phyloP scores from a whole-genome alignment of 1,140 invertebrate species.

The Galleria mellonella region DNA sequence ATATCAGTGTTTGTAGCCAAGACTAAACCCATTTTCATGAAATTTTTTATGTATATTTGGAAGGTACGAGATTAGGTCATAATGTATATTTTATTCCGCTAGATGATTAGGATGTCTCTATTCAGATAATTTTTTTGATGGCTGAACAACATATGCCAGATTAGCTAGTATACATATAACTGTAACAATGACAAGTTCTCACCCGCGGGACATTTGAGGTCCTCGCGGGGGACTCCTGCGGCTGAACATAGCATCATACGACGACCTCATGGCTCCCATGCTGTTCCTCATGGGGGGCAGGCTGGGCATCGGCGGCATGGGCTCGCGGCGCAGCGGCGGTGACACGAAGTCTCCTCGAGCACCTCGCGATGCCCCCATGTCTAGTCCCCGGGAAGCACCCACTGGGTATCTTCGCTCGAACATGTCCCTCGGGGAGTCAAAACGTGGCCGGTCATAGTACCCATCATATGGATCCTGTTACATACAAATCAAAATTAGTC shows the following conservation, averaged over 20 bases:
- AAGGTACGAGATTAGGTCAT: too few relatives aligned
- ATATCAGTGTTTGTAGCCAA: too few relatives aligned
- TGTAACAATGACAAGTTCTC: slow-evolving; percentile 12
- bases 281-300: slow-evolving; percentile 74
- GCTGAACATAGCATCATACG: slow-evolving; percentile 87
- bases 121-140: too few relatives aligned
- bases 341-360: slow-evolving; percentile 79
- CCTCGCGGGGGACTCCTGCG: slow-evolving; percentile 82
- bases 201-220: slow-evolving; percentile 71
- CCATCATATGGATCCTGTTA: slow-evolving; percentile 84
- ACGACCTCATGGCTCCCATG: slow-evolving; percentile 76
- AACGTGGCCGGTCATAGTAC: slow-evolving; percentile 85
- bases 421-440: slow-evolving; percentile 84
- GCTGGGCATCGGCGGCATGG: slow-evolving; percentile 80
- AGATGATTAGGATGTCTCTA: too few relatives aligned
- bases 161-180: too few relatives aligned
- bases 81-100: too few relatives aligned
- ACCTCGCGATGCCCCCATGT: slow-evolving; percentile 76
- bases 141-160: too few relatives aligned
- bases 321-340: slow-evolving; percentile 79
- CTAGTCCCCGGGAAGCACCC: slow-evolving; percentile 77
- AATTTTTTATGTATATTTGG: too few relatives aligned
- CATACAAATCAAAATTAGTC: too few relatives aligned
- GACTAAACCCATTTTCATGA: too few relatives aligned
- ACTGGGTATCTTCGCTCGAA: slow-evolving; percentile 86